Base-by-base conservation (phyloP, 2,888 invertebrate genomes). In the Drosophila lacicola region DNA sequence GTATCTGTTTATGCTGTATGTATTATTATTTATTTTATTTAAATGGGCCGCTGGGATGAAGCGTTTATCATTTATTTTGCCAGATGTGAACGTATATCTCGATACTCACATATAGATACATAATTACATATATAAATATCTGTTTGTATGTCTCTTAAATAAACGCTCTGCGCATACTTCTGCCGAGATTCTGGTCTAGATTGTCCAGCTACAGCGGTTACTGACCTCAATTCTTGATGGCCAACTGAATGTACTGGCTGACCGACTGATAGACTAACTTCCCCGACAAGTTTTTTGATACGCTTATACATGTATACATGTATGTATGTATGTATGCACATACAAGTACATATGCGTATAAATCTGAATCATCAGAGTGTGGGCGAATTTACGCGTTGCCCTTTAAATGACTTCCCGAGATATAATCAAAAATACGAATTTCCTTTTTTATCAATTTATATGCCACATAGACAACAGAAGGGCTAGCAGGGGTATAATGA, bases 201-300 rank as follows among this genome's bases (percentile, higher is more conserved):
- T 65, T 72, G 45, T 53, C 33, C 47, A 53, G 50, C 64, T 34
- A 13, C 29, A 47, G 37, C 37, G 76, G 70, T 71, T 67, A 70
- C 39, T 62, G 85, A 84, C 68, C 76, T 71, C 53, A 58, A 70
- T 44, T 63, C 54, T 65, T 65, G 53, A 64, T 67, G 60, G 71
- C 62, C 61, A 64, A 56, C 70, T 76, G 70, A 25, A 44, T 60
- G 49, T 73, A 67, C 60, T 21, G 49, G 21, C 78, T 83, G 47
- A 63, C 82, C 37, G 78, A 71, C 45, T 58, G 60, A 54, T 81
- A 73, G 61, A 74, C 78, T 5, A 80, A 83, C 45, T 83, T 69
- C 41, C 61, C 73, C 13, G 70, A 79, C 63, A 65, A 64, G 46
- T 50, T 60, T 29, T 41, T 53, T 36, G 37, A 49, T 50, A 54